Evolutionary conservation across 2,797 vertebrate species (phyloP).

Genomic region (Syncerus caffer): DNA sequence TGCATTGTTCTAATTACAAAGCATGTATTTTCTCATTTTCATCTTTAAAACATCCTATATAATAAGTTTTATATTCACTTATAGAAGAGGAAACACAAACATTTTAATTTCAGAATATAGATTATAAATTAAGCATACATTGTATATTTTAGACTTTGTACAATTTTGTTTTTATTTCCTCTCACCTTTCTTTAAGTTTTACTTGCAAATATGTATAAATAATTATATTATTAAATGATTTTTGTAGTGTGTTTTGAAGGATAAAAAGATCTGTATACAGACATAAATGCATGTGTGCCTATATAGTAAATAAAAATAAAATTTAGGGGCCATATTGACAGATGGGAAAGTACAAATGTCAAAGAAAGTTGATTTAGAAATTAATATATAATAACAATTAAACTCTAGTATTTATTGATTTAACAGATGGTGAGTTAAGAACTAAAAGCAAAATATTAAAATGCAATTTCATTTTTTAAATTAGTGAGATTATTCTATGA

Average conservation of each 20-base stretch:
- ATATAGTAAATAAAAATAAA: constrained; percentile 56
- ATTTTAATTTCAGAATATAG: background rate
- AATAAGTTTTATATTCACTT: background rate
- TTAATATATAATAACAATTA: constrained; percentile 65
- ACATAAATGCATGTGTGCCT: background rate
- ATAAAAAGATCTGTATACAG: background rate
- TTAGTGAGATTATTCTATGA: constrained; percentile 51
- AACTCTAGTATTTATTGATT: constrained; percentile 66
- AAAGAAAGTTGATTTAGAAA: constrained; percentile 60
- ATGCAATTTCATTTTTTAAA: constrained; percentile 57
- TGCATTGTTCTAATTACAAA: background rate
- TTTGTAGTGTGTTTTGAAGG: constrained; percentile 38
- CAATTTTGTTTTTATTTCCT: constrained; percentile 1
- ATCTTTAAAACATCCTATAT: background rate
- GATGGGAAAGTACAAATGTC: constrained; percentile 69
- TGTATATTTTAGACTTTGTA: background rate
- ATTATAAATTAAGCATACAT: background rate
- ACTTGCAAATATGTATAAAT: constrained; percentile 32
- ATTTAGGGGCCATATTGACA: constrained; percentile 51
- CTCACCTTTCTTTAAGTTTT: background rate
- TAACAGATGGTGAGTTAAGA: constrained; percentile 69
- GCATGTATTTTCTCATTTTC: background rate
- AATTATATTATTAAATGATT: constrained; percentile 39
- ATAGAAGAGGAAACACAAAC: background rate
- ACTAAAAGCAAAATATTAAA: constrained; percentile 56